phyloP scores from a whole-genome alignment of 2,797 vertebrate genomes.

The Hyperoplus immaculatus region DNA sequence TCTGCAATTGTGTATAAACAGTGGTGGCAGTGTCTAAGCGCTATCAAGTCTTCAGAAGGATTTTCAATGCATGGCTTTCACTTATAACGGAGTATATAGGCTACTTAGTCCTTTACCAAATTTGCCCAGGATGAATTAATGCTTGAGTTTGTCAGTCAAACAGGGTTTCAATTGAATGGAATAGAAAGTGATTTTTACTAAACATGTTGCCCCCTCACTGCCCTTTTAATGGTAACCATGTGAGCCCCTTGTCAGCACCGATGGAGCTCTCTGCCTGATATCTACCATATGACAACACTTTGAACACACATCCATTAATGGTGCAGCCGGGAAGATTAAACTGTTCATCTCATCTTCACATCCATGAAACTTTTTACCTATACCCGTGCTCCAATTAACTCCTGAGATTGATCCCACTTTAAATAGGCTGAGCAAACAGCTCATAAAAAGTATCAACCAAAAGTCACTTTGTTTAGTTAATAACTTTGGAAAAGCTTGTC shows the following conservation, averaged over 20 bases:
- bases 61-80: background rate
- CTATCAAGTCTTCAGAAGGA: background rate
- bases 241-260: no score
- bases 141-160: no score
- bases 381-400: constrained; percentile 46
- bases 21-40: no score
- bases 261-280: background rate
- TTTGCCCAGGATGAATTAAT: no score
- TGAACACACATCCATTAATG: background rate
- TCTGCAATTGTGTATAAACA: no score
- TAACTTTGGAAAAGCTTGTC: constrained; percentile 74
- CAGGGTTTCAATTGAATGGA: no score
- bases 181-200: no score
- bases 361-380: constrained; percentile 11
- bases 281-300: background rate
- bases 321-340: background rate
- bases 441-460: constrained; percentile 67
- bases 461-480: constrained; percentile 83
- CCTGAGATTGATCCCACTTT: constrained; percentile 61
- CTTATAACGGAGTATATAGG: no score
- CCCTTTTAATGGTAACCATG: no score
- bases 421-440: constrained; percentile 68
- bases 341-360: constrained; percentile 10
- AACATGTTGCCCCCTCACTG: no score
- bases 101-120: no score